Base-by-base conservation (phyloP, 2,888 invertebrate genomes). In the Erebia ligea region DNA sequence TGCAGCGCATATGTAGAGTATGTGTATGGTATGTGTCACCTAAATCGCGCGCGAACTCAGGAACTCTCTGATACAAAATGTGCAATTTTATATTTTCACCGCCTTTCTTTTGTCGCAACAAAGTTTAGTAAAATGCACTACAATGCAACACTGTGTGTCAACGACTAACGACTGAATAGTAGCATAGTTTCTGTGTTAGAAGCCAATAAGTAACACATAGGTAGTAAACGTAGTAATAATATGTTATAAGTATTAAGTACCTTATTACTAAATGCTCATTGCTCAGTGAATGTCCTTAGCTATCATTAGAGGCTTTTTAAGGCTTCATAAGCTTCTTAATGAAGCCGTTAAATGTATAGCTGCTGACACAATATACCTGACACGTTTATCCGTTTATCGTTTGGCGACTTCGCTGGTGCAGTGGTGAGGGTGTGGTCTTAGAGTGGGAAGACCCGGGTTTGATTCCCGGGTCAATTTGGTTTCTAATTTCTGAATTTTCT, bases 261-360 rank as follows among this genome's bases (percentile, higher is more conserved):
- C 11, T 11, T 59, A 34, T 9, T 57, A 9, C 40, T n/a, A 57
- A 59, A 40, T 48, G 19, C 19, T 42, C 40, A 61, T 45, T 61
- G 61, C 17, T 62, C 48, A 62, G 45, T 62, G 62, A 62, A 62
- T 21, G 45, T 48, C 62, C 62, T 62, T 62, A 48, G 62, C 13
- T 15, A 62, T 8, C 19, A 48, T 62, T 62, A 62, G 19, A 11
- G 62, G 42, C 45, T 19, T 62, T 21, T 21, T 62, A 62, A 6
- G 15, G 21, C 13, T 48, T 62, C 62, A 8, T 62, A 62, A 62
- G 62, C 62, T 62, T 25, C 21, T n/a, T n/a, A n/a, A 45, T 19
- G 62, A 62, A 62, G 62, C 62, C 62, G 48, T 45, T 48, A 48
- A 48, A 21, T 13, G 19, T 15, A 45, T 17, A 19, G 59, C 61